Percentiles rank a stretch among this genome's conserved stretches.
Conservation (phyloP, 2,113 vertebrate genomes). For the Pelobates fuscus region DNA sequence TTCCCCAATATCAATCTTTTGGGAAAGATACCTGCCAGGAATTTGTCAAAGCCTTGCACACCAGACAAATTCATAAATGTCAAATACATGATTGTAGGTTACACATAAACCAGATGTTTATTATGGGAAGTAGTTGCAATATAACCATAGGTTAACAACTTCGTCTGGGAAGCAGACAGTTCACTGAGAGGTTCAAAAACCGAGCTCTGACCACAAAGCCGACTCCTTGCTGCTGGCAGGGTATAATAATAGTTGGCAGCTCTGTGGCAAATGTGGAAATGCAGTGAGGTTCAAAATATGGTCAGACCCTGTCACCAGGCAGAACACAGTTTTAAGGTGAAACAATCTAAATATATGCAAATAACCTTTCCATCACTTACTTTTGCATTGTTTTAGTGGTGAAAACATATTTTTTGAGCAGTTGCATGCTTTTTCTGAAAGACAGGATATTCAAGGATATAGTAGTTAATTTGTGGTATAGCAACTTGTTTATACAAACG, state of each 20-base stretch:
- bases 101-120: constrained; percentile 8
- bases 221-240: background rate
- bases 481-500: too few species aligned
- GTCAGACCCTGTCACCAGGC: too few species aligned
- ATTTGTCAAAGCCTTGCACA: constrained; percentile 2
- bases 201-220: background rate
- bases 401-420: too few species aligned
- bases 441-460: too few species aligned
- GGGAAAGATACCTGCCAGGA: background rate
- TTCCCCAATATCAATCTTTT: background rate
- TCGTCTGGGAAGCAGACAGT: background rate
- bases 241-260: background rate
- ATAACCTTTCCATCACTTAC: too few species aligned
- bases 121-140: constrained; percentile 8
- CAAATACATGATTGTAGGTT: background rate
- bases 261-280: background rate
- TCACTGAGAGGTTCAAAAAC: background rate
- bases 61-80: constrained; percentile 1
- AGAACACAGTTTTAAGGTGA: too few species aligned
- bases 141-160: background rate
- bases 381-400: too few species aligned
- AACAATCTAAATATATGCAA: too few species aligned
- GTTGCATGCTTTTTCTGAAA: too few species aligned
- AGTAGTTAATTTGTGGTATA: too few species aligned
- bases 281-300: background rate